Conservation (phyloP, 2,888 invertebrate genomes). For the Piscicola geometra region DNA sequence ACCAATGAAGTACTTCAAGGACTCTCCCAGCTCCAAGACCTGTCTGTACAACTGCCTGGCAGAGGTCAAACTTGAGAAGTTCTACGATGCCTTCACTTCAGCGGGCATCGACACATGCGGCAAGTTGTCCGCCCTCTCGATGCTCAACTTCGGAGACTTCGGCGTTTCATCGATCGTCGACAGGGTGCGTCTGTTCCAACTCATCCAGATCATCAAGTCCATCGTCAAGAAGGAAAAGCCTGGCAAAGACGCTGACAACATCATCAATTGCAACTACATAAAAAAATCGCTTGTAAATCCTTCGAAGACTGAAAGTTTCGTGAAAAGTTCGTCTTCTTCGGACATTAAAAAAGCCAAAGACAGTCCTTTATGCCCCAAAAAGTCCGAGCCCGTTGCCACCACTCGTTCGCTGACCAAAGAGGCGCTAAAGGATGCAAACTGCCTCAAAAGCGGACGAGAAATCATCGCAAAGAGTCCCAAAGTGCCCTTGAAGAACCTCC, state of each 20-base stretch:
- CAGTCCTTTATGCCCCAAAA: background rate
- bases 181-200: conserved; percentile 49
- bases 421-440: background rate
- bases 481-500: background rate
- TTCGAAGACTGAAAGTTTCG: no score
- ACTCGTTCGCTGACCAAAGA: background rate
- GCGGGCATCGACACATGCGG: conserved; percentile 51
- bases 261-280: no score
- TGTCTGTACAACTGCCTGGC: conserved; percentile 45
- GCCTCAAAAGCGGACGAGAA: background rate
- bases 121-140: conserved; percentile 48
- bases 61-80: conserved; percentile 52
- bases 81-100: conserved; percentile 50
- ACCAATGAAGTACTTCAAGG: background rate
- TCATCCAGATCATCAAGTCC: conserved; percentile 52
- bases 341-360: background rate
- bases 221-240: conserved; percentile 10
- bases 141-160: conserved; percentile 49
- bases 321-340: background rate
- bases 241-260: no score
- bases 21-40: background rate
- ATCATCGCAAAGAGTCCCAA: background rate
- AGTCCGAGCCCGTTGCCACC: background rate
- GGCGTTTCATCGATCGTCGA: conserved; percentile 51
- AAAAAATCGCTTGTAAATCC: no score